phyloP scores from a whole-genome alignment of 2,797 vertebrate species.

The Enteromius thamalakanensis region DNA sequence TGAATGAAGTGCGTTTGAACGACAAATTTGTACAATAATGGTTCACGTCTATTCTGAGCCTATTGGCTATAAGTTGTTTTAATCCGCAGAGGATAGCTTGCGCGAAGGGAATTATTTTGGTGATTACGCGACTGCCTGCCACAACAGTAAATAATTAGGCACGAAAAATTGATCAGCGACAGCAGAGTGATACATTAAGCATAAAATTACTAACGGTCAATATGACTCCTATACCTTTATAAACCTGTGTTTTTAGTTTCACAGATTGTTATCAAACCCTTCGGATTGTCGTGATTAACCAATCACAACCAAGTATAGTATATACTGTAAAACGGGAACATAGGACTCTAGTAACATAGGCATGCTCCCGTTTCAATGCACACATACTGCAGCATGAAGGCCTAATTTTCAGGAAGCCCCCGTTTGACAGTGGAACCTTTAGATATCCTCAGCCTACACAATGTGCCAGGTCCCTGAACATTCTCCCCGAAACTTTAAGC shows the following conservation, averaged over 20 bases:
- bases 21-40: background rate
- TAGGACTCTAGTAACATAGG: background rate
- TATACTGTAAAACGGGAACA: background rate
- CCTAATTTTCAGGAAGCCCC: slow-evolving; percentile 8
- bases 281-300: background rate
- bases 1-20: background rate
- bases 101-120: background rate
- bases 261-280: background rate
- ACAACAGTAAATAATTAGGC: background rate
- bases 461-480: slow-evolving; percentile 15
- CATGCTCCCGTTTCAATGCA: background rate
- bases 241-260: background rate
- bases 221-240: background rate
- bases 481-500: slow-evolving; percentile 48
- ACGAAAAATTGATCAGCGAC: background rate
- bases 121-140: background rate
- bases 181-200: background rate
- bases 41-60: background rate
- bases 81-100: background rate
- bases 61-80: background rate
- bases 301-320: background rate
- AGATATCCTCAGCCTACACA: slow-evolving; percentile 45
- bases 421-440: slow-evolving; percentile 36
- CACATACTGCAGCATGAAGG: background rate
- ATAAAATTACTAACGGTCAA: background rate